Conservation (phyloP, 2,113 vertebrate species). For the Alethe castanea region DNA sequence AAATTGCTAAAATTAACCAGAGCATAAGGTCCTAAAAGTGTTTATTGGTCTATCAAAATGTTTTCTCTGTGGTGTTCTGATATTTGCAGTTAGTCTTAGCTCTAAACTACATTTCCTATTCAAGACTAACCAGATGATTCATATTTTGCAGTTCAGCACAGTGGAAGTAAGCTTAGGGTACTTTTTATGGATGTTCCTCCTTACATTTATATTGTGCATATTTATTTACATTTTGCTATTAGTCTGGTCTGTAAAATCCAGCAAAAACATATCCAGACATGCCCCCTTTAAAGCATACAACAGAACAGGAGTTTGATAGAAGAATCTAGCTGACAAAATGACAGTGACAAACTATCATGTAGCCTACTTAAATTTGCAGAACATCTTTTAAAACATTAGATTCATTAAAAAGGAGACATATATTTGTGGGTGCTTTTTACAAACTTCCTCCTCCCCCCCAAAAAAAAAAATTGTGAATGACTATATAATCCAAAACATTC, state of each 20-base stretch:
- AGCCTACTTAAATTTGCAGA: background rate
- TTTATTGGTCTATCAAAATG: background rate
- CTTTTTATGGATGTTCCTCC: background rate
- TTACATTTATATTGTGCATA: background rate
- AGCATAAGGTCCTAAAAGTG: background rate
- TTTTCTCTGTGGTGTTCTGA: background rate
- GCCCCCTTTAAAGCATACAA: background rate
- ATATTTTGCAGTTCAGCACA: background rate
- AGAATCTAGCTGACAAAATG: background rate
- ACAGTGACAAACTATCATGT: background rate
- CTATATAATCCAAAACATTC: background rate
- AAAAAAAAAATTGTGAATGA: no score
- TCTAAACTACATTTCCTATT: background rate
- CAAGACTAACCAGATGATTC: background rate
- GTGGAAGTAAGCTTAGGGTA: background rate
- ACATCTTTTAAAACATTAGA: background rate
- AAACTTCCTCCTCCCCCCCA: background rate
- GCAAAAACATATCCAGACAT: background rate
- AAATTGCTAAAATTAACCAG: conserved; percentile 8
- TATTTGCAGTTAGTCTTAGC: background rate
- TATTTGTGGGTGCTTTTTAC: background rate
- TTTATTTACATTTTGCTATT: background rate
- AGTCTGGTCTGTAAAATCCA: background rate
- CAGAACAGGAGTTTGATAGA: background rate
- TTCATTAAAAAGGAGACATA: background rate